Base-by-base conservation (phyloP, 2,888 invertebrate species). In the Leucophora obtusa region DNA sequence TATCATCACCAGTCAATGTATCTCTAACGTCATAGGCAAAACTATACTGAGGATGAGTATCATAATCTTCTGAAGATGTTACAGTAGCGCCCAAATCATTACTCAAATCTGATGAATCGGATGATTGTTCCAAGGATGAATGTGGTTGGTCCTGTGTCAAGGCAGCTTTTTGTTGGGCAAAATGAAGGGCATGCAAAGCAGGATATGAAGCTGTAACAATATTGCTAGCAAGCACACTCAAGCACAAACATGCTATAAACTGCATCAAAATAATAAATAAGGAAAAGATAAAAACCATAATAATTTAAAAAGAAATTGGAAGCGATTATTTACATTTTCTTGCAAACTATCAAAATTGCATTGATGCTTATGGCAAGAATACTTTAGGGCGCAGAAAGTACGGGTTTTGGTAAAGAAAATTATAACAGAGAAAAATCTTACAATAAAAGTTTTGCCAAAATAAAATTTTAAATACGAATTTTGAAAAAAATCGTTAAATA, bases 1-100 rank as follows among this genome's bases (percentile, higher is more conserved):
- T 92, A 38, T 91, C 89, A 78, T 92, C 92, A 14, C 91, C 91
- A 18, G 91, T 92, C 58, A 91, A 89, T 0, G 90, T 87, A 75
- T 92, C 91, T 71, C 90, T 88, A 28, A 92, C 91, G 74, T 91
- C 91, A 78, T 92, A 92, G 66, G 91, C 90, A 83, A 91, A 92
- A 33, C 89, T 89, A 79, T 91, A 91, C 83, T 91, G 91, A 17
- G 92, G 91, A 83, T 91, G 87, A 15, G 86, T 87, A 86, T 91
- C 87, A 75, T 89, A 93, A 14, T 92, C 92, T 83, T 89, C 89
- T 14, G 87, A 87, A 0, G 89, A 89, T 60, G 82, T 84, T 17
- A 84, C 75, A 17, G 83, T 74, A 11, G 83, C 77, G 43, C 84
- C 84, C 62, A 84, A 83, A 62, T 86, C 84, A 71, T 84, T 87